These are phyloP conservation scores for Microtus pennsylvanicus DNA, from an alignment of 2,113 vertebrate genomes.

Conservation along the genomic window DNA sequence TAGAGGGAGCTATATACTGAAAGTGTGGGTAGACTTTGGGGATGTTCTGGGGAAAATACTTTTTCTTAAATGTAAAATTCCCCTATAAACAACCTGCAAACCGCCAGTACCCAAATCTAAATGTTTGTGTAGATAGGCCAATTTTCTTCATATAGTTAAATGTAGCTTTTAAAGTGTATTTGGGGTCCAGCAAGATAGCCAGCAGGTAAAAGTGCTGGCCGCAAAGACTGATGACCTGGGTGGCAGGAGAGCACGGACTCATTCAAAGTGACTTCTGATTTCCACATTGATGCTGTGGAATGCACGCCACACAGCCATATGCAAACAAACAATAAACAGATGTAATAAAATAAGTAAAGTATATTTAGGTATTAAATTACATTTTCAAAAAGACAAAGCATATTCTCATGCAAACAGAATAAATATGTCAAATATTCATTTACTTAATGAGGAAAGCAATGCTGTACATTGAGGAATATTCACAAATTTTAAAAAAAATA, in stretches of 20 bases:
- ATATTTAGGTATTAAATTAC: not conserved
- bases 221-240: not conserved
- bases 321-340: not conserved
- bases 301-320: not conserved
- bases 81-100: not conserved
- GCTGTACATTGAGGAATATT: not conserved
- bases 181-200: too few species aligned
- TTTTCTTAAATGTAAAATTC: constrained; percentile 7
- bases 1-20: not conserved
- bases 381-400: constrained; percentile 27
- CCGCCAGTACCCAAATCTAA: not conserved
- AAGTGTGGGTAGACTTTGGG: not conserved
- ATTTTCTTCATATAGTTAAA: not conserved
- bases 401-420: not conserved
- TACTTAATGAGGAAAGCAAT: not conserved
- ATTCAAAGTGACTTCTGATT: too few species aligned
- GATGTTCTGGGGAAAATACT: not conserved
- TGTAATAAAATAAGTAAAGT: not conserved
- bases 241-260: too few species aligned
- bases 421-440: constrained; percentile 1
- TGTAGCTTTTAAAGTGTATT: not conserved
- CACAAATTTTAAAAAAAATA: not conserved
- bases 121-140: not conserved
- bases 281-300: too few species aligned
- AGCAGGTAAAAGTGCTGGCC: not conserved